A percentile compares a stretch with the other conserved stretches of the same genome.
phyloP scores from a whole-genome alignment of 2,888 invertebrate species.

The Boloria euphrosyne region DNA sequence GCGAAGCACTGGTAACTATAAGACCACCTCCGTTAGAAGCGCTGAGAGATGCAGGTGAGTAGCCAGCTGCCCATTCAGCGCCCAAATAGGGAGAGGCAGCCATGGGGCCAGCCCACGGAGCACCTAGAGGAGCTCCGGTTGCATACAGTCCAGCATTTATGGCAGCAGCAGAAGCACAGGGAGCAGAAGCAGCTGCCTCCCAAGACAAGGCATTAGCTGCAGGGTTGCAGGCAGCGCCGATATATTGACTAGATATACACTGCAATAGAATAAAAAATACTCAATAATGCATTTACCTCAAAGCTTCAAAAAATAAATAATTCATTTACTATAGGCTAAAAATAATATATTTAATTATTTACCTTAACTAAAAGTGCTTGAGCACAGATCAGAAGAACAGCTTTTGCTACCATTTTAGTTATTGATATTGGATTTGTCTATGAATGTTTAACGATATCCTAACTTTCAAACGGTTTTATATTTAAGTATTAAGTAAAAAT shows the following conservation, averaged over 20 bases:
- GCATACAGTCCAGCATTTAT: background rate
- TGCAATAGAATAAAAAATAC: background rate
- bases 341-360: too few relatives aligned
- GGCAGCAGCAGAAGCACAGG: conserved; percentile 28
- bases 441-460: background rate
- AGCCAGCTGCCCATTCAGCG: too few relatives aligned
- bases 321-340: too few relatives aligned
- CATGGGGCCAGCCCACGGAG: too few relatives aligned
- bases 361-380: conserved; percentile 41
- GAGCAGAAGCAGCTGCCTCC: conserved; percentile 15
- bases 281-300: background rate
- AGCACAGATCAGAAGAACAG: conserved; percentile 19
- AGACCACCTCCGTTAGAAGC: too few relatives aligned
- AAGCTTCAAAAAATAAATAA: background rate
- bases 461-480: background rate
- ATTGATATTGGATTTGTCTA: background rate
- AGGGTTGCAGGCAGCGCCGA: conserved; percentile 31
- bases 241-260: conserved; percentile 5
- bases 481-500: background rate
- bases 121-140: too few relatives aligned
- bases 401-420: conserved; percentile 31
- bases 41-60: too few relatives aligned
- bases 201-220: conserved; percentile 12
- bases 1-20: too few relatives aligned
- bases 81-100: too few relatives aligned